Percentiles rank a stretch among this genome's conserved stretches.
These are phyloP conservation scores for Tauraco erythrolophus DNA, from an alignment of 2,113 vertebrate species.

Conservation along the genomic window DNA sequence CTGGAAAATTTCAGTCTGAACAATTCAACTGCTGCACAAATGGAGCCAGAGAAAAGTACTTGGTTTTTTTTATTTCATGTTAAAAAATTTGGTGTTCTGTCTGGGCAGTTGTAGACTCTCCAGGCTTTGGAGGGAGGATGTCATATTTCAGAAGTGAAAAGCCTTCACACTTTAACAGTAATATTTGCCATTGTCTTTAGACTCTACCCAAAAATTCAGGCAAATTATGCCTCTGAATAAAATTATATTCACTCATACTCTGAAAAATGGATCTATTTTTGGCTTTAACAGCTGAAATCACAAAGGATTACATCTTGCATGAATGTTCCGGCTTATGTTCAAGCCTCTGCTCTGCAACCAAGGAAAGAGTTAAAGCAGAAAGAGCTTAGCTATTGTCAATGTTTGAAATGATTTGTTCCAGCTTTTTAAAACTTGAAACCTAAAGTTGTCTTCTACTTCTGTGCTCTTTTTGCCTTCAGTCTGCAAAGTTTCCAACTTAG, in stretches of 20 bases:
- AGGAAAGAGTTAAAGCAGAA: slow-evolving; percentile 28
- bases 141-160: neutral
- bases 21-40: slow-evolving; percentile 5
- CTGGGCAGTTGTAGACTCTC: neutral
- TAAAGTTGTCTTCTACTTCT: slow-evolving; percentile 9
- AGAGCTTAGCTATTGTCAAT: neutral
- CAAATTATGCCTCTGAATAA: slow-evolving; percentile 37
- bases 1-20: slow-evolving; percentile 1
- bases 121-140: neutral
- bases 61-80: neutral
- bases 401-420: neutral
- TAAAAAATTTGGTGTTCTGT: neutral
- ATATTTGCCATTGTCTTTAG: slow-evolving; percentile 21
- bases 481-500: neutral
- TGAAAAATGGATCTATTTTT: slow-evolving; percentile 33
- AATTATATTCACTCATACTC: neutral
- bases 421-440: slow-evolving; percentile 27
- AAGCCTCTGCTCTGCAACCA: neutral
- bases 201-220: neutral
- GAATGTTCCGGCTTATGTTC: neutral
- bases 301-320: neutral
- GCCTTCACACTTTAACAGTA: neutral
- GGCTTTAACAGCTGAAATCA: slow-evolving; percentile 7
- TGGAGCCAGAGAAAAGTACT: neutral
- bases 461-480: neutral